phyloP scores from a whole-genome alignment of 53 echinoderm and acorn worm species.

The Holothuria leucospilota region DNA sequence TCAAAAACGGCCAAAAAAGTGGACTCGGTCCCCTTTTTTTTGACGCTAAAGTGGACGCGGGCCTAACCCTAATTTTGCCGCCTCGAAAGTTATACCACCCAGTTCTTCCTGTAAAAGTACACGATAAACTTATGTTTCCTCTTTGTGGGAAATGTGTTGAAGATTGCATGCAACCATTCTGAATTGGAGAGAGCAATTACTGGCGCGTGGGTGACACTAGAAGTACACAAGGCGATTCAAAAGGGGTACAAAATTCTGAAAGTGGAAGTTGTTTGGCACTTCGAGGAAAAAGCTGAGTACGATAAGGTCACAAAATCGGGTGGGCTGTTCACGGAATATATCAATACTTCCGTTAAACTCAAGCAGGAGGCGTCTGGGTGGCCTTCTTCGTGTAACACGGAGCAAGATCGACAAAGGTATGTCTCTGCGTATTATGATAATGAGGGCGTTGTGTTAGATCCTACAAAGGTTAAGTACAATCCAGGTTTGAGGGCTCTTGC shows the following conservation, averaged over 20 bases:
- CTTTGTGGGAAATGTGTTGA: slow-evolving; percentile 58
- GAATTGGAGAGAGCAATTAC: slow-evolving; percentile 29
- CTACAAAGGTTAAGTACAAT: slow-evolving; percentile 55
- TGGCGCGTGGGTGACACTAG: slow-evolving; percentile 73
- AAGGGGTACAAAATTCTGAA: slow-evolving; percentile 53
- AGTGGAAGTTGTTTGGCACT: slow-evolving; percentile 77
- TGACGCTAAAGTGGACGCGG: too few relatives aligned
- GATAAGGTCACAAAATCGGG: slow-evolving; percentile 31
- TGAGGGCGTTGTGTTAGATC: slow-evolving; percentile 67
- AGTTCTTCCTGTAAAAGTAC: too few relatives aligned
- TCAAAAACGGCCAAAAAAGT: too few relatives aligned
- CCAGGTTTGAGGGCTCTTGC: slow-evolving; percentile 68
- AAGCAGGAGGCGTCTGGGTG: too few relatives aligned
- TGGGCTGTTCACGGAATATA: slow-evolving; percentile 61
- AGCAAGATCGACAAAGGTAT: slow-evolving; percentile 51
- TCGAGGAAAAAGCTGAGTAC: slow-evolving; percentile 28
- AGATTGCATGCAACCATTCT: slow-evolving; percentile 56
- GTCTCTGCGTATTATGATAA: slow-evolving; percentile 34
- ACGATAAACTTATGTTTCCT: slow-evolving; percentile 67
- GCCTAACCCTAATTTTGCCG: too few relatives aligned
- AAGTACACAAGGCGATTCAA: slow-evolving; percentile 60
- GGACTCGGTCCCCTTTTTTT: too few relatives aligned
- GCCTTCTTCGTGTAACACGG: slow-evolving; percentile 63
- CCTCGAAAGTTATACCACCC: too few relatives aligned
- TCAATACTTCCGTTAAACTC: slow-evolving; percentile 65